phyloP scores from a whole-genome alignment of 2,888 invertebrate species.

The Chrysina gloriosa region DNA sequence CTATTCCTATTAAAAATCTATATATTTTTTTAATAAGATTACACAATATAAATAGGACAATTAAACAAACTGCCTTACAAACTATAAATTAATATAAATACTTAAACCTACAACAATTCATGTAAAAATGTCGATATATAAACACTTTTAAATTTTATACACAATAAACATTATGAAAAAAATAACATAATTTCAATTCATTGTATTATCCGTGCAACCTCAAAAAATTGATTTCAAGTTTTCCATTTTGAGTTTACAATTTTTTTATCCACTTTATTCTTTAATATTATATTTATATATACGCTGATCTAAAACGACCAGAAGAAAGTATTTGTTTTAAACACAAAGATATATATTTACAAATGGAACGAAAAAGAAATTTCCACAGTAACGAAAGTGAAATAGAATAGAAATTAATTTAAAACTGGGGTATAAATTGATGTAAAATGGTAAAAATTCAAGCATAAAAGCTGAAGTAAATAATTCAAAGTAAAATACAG shows the following conservation, averaged over 20 bases:
- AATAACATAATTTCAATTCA: slow-evolving; percentile 41
- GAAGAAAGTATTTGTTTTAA: slow-evolving; percentile 50
- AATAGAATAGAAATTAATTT: slow-evolving; percentile 27
- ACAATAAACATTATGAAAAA: slow-evolving; percentile 42
- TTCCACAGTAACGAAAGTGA: slow-evolving; percentile 29
- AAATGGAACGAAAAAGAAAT: slow-evolving; percentile 48
- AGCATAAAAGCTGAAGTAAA: slow-evolving; percentile 29
- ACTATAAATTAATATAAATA: slow-evolving; percentile 62
- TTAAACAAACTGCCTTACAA: slow-evolving; percentile 57
- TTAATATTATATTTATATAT: slow-evolving; percentile 22
- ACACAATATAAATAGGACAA: slow-evolving; percentile 58
- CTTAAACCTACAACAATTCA: slow-evolving; percentile 57
- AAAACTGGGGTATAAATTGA: slow-evolving; percentile 36
- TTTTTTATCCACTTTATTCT: slow-evolving; percentile 6
- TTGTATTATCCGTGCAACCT: slow-evolving; percentile 37
- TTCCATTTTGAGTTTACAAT: slow-evolving; percentile 21
- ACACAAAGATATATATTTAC: slow-evolving; percentile 50
- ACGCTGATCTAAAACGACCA: slow-evolving; percentile 51
- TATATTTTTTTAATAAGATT: slow-evolving; percentile 59
- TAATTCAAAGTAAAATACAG: slow-evolving; percentile 6
- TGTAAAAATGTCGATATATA: slow-evolving; percentile 51
- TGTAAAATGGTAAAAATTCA: slow-evolving; percentile 32
- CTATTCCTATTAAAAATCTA: slow-evolving; percentile 60
- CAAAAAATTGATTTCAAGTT: slow-evolving; percentile 23
- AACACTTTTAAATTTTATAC: slow-evolving; percentile 45